phyloP scores from a whole-genome alignment of 2,113 vertebrate genomes.

The Patagioenas fasciata region DNA sequence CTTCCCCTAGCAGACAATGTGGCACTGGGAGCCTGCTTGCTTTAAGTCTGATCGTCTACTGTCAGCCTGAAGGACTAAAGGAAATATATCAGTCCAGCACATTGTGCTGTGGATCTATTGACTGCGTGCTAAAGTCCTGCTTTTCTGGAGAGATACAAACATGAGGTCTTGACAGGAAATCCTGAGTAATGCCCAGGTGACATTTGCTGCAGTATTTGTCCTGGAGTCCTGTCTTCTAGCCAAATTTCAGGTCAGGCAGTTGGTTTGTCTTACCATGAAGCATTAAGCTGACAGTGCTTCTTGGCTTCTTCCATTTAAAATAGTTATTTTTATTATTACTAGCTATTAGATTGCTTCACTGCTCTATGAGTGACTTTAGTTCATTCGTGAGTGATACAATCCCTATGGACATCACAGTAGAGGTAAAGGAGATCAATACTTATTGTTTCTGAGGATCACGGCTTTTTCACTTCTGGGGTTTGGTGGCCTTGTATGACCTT shows the following conservation, averaged over 20 bases:
- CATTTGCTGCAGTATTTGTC: not conserved
- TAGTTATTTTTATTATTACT: not conserved
- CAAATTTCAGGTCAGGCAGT: not conserved
- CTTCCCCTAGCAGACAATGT: not conserved
- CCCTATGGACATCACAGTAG: not conserved
- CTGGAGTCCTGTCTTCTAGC: not conserved
- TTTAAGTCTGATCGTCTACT: not conserved
- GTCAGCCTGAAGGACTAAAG: not conserved
- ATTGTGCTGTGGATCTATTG: not conserved
- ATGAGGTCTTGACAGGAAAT: not conserved
- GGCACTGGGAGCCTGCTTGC: not conserved
- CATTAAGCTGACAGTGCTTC: not conserved
- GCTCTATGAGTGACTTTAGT: not conserved
- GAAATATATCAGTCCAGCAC: not conserved
- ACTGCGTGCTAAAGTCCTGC: not conserved
- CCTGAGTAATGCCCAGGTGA: not conserved
- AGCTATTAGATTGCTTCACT: not conserved
- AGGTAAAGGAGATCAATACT: not conserved
- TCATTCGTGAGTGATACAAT: not conserved
- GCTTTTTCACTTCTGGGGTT: not conserved
- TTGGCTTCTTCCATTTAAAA: not conserved
- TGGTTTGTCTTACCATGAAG: not conserved
- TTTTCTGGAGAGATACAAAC: not conserved
- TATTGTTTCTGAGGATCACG: not conserved
- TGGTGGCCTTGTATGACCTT: not conserved